Conservation (phyloP, 2,888 invertebrate species). For the Pheosia tremula region DNA sequence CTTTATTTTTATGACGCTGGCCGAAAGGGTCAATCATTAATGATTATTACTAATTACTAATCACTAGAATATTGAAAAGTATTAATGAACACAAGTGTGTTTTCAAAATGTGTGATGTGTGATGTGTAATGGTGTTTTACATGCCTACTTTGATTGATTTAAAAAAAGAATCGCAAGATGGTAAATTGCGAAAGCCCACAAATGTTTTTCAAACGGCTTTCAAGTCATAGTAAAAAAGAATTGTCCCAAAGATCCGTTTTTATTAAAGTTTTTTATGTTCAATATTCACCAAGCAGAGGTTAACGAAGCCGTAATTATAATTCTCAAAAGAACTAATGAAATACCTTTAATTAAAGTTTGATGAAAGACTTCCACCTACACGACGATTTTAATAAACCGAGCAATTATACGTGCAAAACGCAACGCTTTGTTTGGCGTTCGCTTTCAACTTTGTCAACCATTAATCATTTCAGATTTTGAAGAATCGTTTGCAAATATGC, state of each 20-base stretch:
- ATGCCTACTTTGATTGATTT: too few species aligned
- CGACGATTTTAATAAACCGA: conserved; percentile 25
- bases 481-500: not conserved
- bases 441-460: conserved; percentile 1
- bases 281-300: conserved; percentile 67
- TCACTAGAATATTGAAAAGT: too few species aligned
- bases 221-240: conserved; percentile 33
- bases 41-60: too few species aligned
- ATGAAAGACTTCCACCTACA: conserved; percentile 48
- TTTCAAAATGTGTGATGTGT: too few species aligned
- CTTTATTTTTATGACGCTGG: too few species aligned
- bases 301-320: conserved; percentile 76
- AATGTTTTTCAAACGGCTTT: too few species aligned
- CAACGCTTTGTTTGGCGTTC: conserved; percentile 8
- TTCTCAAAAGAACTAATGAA: conserved; percentile 70
- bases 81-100: too few species aligned
- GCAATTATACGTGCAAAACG: conserved; percentile 19
- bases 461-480: not conserved
- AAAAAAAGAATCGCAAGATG: too few species aligned
- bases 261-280: conserved; percentile 66
- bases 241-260: conserved; percentile 58
- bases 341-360: conserved; percentile 65
- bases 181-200: too few species aligned
- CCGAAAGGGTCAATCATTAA: too few species aligned
- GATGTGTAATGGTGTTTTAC: too few species aligned